Conservation (phyloP, 2,888 invertebrate species). For the Odontothrips loti region DNA sequence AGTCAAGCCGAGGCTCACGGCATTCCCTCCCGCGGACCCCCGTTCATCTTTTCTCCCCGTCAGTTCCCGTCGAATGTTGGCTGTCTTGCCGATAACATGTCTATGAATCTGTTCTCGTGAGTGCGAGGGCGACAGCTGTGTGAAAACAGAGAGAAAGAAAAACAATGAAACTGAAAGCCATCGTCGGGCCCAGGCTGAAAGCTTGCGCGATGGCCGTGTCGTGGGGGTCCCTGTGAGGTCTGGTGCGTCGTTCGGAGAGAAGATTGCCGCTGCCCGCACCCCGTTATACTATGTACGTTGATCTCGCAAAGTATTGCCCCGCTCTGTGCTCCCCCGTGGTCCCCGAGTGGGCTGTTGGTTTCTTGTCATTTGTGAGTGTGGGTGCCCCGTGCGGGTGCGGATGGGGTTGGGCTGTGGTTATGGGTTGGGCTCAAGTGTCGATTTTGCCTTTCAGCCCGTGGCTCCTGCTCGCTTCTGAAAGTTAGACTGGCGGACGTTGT, state of each 20-base stretch:
- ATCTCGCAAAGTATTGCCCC: neutral
- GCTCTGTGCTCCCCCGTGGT: neutral
- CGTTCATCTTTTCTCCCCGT: neutral
- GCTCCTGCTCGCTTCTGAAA: too few relatives aligned
- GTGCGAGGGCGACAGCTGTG: slow-evolving; percentile 21
- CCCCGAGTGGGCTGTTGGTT: neutral
- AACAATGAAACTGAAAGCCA: slow-evolving; percentile 19
- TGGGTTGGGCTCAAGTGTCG: too few relatives aligned
- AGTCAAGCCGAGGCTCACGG: neutral
- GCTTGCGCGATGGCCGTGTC: neutral
- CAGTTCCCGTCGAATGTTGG: neutral
- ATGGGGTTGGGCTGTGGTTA: neutral
- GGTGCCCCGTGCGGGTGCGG: neutral
- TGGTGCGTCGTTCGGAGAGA: neutral
- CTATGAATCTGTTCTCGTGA: neutral
- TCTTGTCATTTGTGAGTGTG: neutral
- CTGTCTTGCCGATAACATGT: slow-evolving; percentile 16
- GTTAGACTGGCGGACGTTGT: too few relatives aligned
- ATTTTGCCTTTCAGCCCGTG: too few relatives aligned
- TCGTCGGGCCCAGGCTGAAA: neutral
- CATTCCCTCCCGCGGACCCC: neutral
- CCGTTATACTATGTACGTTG: neutral
- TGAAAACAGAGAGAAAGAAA: slow-evolving; percentile 26
- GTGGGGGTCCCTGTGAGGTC: neutral
- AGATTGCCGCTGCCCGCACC: neutral